Conservation (phyloP, 2,113 vertebrate genomes). For the Atlantisia rogersi region DNA sequence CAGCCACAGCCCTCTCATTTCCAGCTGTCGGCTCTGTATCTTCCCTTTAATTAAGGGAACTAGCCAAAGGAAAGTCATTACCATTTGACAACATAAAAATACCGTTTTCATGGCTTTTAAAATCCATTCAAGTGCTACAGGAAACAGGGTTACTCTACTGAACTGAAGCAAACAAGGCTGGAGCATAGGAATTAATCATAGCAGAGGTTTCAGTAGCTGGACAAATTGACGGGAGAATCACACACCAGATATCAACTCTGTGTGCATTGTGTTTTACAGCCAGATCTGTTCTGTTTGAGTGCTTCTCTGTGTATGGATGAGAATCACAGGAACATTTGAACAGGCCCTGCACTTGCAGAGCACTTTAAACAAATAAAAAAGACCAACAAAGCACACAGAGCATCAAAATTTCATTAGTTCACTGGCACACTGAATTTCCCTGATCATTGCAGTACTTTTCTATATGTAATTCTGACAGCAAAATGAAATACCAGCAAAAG, state of each 20-base stretch:
- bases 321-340: neutral
- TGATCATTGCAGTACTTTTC: neutral
- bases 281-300: neutral
- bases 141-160: neutral
- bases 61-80: conserved; percentile 15
- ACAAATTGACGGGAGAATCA: neutral
- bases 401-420: neutral
- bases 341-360: neutral
- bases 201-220: neutral
- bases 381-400: neutral
- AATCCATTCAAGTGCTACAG: neutral
- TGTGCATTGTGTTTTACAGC: neutral
- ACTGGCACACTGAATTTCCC: neutral
- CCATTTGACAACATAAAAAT: neutral
- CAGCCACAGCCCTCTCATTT: neutral
- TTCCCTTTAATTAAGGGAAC: conserved; percentile 23
- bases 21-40: neutral
- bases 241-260: neutral
- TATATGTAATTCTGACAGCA: neutral
- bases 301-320: neutral
- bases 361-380: neutral
- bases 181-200: neutral
- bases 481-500: neutral
- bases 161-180: neutral
- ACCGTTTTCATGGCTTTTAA: neutral